Evolutionary conservation across 1,140 invertebrate species (phyloP), one percentile per base, ranked within the genome.

Genomic region (Drosophila rhopaloa): DNA sequence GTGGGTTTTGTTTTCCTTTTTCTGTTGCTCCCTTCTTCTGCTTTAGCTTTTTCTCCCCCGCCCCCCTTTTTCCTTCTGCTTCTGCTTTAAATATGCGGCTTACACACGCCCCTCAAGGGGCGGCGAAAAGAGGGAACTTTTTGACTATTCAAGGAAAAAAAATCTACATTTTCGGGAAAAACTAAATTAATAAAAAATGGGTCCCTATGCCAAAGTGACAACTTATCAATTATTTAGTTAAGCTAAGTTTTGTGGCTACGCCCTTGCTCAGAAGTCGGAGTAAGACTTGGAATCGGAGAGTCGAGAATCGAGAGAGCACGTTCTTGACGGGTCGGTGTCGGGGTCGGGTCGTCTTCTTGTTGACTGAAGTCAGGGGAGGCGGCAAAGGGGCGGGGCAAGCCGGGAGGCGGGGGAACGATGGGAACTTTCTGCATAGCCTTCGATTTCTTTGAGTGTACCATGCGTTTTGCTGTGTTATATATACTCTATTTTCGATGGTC

Each of bases 31-130:
- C 50, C 40, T 57, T 40, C 62, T 74, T 73, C 68, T 67, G 58
- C 60, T 37, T 61, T 47, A 76, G 61, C 57, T 40, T 58, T 51
- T 67, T 48, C 56, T 65, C 63, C 58, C 62, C 13, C 29, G 16
- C 9, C 73, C 71, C 43, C 48, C 48, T 27, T 27, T 48, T 44
- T 27, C 41, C 37, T 9, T 41, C 70, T 63, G 48, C 48, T 43
- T 79, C 68, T 82, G 51, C 81, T 60, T 89, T 76, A 79, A 86
- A 86, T 88, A 73, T 86, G 83, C 81, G 78, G 78, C 70, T 60
- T 75, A 85, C 53, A 81, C 65, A 81, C 51, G 67, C 59, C 62
- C 46, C 58, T 61, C 58, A 73, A 47, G 41, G 59, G 53, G 62
- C 62, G 59, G 46, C 58, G 76, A 67, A 51, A 29, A 55, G 16